Percentiles rank a stretch among this genome's conserved stretches.
Evolutionary conservation across 2,797 vertebrate species (phyloP).

Genomic region (Morelia viridis): DNA sequence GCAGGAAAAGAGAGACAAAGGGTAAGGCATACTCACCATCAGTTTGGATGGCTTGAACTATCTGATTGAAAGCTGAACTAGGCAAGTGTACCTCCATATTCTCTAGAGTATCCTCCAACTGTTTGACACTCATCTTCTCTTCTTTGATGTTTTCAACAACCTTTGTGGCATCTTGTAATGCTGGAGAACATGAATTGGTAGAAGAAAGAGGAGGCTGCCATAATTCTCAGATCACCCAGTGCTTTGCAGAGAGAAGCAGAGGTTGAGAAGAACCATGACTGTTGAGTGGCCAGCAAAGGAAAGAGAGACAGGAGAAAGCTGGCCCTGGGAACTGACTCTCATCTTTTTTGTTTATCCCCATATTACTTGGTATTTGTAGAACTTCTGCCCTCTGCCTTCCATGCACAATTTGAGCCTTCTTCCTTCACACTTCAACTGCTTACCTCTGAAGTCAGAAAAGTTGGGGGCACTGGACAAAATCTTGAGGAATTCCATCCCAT

Average conservation of each 20-base stretch:
- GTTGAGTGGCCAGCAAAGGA: background rate
- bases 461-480: background rate
- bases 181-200: constrained; percentile 7
- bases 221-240: background rate
- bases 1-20: background rate
- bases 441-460: constrained; percentile 23
- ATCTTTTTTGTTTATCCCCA: background rate
- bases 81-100: constrained; percentile 14
- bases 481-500: constrained; percentile 20
- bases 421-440: background rate
- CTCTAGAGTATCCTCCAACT: constrained; percentile 23
- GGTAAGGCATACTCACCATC: constrained; percentile 14
- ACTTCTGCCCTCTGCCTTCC: background rate
- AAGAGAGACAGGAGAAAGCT: background rate
- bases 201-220: background rate
- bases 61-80: constrained; percentile 1
- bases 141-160: constrained; percentile 6
- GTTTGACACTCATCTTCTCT: constrained; percentile 7
- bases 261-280: background rate
- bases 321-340: background rate
- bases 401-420: background rate
- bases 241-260: background rate
- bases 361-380: background rate
- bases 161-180: constrained; percentile 5
- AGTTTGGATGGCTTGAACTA: background rate